Base-by-base conservation (phyloP, 2,888 invertebrate species). In the Agriopis aurantiaria region DNA sequence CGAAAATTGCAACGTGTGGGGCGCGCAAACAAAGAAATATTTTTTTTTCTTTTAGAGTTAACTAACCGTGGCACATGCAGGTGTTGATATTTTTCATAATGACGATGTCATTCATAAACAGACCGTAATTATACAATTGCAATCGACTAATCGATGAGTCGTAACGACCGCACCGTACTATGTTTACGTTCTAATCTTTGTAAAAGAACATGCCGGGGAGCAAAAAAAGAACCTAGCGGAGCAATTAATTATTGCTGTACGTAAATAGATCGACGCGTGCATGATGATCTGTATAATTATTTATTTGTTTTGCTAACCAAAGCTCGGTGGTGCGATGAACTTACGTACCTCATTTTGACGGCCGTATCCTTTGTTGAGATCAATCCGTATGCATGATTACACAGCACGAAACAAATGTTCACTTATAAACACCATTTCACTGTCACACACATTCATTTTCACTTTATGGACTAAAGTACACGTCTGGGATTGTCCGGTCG, bases 321-420 rank as follows among this genome's bases (percentile, higher is more conserved):
- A 91, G 89, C 88, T 88, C 85, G 74, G 73, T 85, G 79, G 89
- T 86, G 83, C 90, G 90, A 91, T 91, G 89, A 91, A 91, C 89
- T 86, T 88, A 91, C 94, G 77, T 91, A 93, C 93, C 93, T 94
- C 93, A 94, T 94, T 91, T 92, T 93, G 91, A 87, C 79, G 88
- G 85, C 87, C 77, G 85, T 87, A 86, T 91, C 91, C 91, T 92
- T 91, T 92, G 91, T 92, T 85, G 91, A 85, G 89, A 89, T 85
- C 88, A 92, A 93, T 93, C 93, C 93, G 82, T 80, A 87, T 87
- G 88, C 92, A 91, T 92, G 91, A 92, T 87, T 91, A 91, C 92
- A 93, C 90, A 86, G 84, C 91, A 92, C 93, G 85, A 85, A 90
- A 90, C 89, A 91, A 91, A 88, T 91, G 91, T 93, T 93, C 93